Conservation (phyloP, 2,888 invertebrate genomes). For the Ophion slaviceki region DNA sequence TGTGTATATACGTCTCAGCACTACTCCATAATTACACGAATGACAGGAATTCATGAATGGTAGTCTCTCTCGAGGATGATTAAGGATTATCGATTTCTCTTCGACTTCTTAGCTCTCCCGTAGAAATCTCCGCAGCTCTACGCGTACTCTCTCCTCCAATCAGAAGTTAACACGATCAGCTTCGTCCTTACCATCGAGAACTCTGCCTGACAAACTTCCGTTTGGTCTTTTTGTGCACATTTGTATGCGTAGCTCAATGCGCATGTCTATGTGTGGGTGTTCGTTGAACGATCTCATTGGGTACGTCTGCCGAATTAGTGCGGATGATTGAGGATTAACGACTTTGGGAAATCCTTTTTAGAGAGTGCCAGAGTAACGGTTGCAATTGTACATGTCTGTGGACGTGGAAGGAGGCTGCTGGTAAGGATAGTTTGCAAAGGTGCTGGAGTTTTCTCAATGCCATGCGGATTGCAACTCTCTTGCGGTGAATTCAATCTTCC, state of each 20-base stretch:
- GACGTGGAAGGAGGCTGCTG: not conserved
- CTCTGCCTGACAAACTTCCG: slow-evolving; percentile 47
- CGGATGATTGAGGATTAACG: slow-evolving; percentile 73
- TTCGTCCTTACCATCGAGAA: slow-evolving; percentile 12
- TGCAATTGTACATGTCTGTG: not conserved
- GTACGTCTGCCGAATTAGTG: slow-evolving; percentile 64
- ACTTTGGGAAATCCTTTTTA: slow-evolving; percentile 63
- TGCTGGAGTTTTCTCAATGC: slow-evolving; percentile 50
- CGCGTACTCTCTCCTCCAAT: slow-evolving; percentile 28
- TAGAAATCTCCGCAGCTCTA: slow-evolving; percentile 25
- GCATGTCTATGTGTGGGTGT: slow-evolving; percentile 8
- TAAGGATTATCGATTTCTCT: slow-evolving; percentile 61
- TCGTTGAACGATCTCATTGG: slow-evolving; percentile 24
- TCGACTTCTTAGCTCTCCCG: slow-evolving; percentile 22
- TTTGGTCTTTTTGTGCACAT: slow-evolving; percentile 45
- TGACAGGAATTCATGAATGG: slow-evolving; percentile 37
- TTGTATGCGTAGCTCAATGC: slow-evolving; percentile 9
- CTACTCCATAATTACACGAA: slow-evolving; percentile 7
- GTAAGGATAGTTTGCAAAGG: slow-evolving; percentile 30
- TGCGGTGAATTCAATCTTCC: slow-evolving; percentile 66
- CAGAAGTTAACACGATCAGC: slow-evolving; percentile 53
- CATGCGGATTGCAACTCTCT: slow-evolving; percentile 62
- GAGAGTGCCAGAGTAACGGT: slow-evolving; percentile 29
- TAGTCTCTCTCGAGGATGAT: slow-evolving; percentile 51
- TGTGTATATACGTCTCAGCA: not conserved